These are phyloP conservation scores for Bovichtus diacanthus DNA, from an alignment of 2,797 vertebrate species.

Conservation along the genomic window DNA sequence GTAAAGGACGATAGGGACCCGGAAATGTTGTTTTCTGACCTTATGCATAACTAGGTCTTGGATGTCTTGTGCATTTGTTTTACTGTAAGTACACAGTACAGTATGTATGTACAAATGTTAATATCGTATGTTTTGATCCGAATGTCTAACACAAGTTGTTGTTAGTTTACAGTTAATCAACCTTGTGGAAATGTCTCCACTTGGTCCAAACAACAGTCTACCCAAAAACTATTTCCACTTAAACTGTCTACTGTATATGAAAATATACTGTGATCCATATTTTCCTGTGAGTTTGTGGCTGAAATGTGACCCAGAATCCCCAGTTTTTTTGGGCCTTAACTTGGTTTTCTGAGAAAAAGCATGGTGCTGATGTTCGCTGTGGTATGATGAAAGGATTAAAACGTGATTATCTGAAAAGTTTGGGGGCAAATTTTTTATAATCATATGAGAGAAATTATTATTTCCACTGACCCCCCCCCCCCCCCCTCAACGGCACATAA, in stretches of 20 bases:
- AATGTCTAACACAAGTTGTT: conserved; percentile 63
- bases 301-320: conserved; percentile 55
- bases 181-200: conserved; percentile 46
- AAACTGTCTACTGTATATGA: too few relatives aligned
- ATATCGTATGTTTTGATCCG: conserved; percentile 58
- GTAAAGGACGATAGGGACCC: conserved; percentile 40
- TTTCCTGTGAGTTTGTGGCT: conserved; percentile 57
- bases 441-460: conserved; percentile 44
- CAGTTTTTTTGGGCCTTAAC: conserved; percentile 50
- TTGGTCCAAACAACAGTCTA: conserved; percentile 34
- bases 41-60: conserved; percentile 43
- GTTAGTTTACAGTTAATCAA: conserved; percentile 67
- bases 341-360: conserved; percentile 45
- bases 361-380: conserved; percentile 37
- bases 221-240: conserved; percentile 35
- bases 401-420: conserved; percentile 52
- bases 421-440: conserved; percentile 37
- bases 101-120: conserved; percentile 50
- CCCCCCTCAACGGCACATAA: conserved; percentile 77
- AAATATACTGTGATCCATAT: too few relatives aligned
- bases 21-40: conserved; percentile 43
- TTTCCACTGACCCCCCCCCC: conserved; percentile 46
- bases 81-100: conserved; percentile 59
- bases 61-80: conserved; percentile 59
- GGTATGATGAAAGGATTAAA: conserved; percentile 36